A percentile compares a stretch with the other conserved stretches of the same genome.
These are phyloP conservation scores for Meloidogyne chitwoodi DNA, from an alignment of 1,140 invertebrate species.

Conservation along the genomic window DNA sequence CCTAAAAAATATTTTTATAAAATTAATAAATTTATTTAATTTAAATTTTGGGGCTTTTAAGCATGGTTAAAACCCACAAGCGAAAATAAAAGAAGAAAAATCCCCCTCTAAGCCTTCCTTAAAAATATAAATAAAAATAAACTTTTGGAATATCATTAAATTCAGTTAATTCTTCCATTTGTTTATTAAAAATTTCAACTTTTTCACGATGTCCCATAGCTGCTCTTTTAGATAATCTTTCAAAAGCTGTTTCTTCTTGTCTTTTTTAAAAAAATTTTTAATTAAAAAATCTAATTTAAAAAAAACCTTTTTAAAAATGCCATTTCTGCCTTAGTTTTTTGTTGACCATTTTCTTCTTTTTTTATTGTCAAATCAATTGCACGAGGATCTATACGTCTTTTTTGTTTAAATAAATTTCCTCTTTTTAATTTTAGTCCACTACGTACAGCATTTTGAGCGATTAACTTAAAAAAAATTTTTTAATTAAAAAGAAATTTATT, in stretches of 20 bases:
- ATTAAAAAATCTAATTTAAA: too few species aligned
- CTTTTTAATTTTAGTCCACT: slow-evolving; percentile 57
- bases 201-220: slow-evolving; percentile 55
- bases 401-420: slow-evolving; percentile 47
- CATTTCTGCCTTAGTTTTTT: slow-evolving; percentile 54
- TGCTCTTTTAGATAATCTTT: slow-evolving; percentile 54
- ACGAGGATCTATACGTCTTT: slow-evolving; percentile 40
- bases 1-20: slow-evolving; percentile 16
- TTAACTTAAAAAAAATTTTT: background rate
- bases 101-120: too few species aligned
- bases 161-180: slow-evolving; percentile 57
- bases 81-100: too few species aligned
- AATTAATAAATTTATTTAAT: background rate
- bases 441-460: slow-evolving; percentile 38
- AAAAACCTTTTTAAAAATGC: slow-evolving; percentile 50
- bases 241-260: slow-evolving; percentile 43
- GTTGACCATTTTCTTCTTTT: slow-evolving; percentile 40
- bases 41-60: too few species aligned
- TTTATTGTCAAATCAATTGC: slow-evolving; percentile 58
- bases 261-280: too few species aligned
- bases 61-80: too few species aligned
- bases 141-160: slow-evolving; percentile 61
- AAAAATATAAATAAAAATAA: background rate
- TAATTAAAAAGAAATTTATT: background rate
- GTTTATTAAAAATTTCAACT: slow-evolving; percentile 57